These are phyloP conservation scores for Leptinotarsa lineolata DNA, from an alignment of 1,140 invertebrate species.

Conservation along the genomic window DNA sequence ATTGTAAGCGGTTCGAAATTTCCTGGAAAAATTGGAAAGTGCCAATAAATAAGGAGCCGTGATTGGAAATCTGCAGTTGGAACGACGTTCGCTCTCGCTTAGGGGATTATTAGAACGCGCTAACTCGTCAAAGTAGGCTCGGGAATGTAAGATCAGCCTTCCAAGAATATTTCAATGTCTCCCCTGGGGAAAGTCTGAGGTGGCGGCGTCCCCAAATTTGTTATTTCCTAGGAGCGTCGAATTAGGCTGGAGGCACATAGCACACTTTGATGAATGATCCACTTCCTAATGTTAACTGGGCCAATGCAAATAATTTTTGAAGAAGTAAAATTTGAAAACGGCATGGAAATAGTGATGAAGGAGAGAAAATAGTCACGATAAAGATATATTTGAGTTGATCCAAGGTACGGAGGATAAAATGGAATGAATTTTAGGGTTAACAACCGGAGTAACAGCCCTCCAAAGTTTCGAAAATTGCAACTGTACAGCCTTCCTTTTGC, in stretches of 20 bases:
- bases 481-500: too few species aligned
- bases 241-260: background rate
- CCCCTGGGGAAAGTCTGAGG: background rate
- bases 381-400: too few species aligned
- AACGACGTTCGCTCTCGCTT: conserved; percentile 7
- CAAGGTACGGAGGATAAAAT: too few species aligned
- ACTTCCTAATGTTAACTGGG: too few species aligned
- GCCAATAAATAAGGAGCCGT: conserved; percentile 22
- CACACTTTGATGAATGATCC: background rate
- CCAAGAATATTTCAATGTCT: background rate
- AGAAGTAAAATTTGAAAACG: too few species aligned
- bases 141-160: conserved; percentile 15
- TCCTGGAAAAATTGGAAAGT: conserved; percentile 12
- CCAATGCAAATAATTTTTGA: too few species aligned
- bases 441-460: too few species aligned
- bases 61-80: conserved; percentile 26
- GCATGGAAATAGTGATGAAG: too few species aligned
- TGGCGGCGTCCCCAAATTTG: background rate
- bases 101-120: conserved; percentile 17
- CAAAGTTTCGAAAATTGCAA: too few species aligned
- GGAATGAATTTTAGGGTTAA: too few species aligned
- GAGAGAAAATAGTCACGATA: too few species aligned
- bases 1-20: conserved; percentile 13
- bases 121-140: conserved; percentile 24
- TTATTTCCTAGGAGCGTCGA: background rate